phyloP scores from a whole-genome alignment of 1,140 invertebrate genomes.

The Leptoteleia sp. region DNA sequence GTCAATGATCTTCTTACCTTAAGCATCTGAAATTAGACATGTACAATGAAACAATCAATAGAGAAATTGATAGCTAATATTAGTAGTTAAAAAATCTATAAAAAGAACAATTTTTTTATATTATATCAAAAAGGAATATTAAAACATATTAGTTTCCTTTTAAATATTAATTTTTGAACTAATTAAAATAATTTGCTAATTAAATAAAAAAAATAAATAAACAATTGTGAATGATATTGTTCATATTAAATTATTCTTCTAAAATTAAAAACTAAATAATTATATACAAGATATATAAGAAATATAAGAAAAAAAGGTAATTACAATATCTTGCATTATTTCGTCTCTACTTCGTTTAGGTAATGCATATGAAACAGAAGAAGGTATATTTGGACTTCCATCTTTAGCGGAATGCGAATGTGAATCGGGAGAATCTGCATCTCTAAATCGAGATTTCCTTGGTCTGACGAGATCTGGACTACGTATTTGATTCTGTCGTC shows the following conservation, averaged over 20 bases:
- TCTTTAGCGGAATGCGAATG: constrained; percentile 66
- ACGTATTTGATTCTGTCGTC: constrained; percentile 70
- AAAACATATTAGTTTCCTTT: too few species aligned
- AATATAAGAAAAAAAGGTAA: too few species aligned
- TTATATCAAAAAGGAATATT: too few species aligned
- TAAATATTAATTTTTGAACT: too few species aligned
- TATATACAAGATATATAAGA: constrained; percentile 3
- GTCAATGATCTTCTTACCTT: constrained; percentile 92
- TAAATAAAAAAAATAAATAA: background rate
- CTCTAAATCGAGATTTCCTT: constrained; percentile 78
- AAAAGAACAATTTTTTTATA: too few species aligned
- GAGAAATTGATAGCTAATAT: too few species aligned
- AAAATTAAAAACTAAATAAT: background rate
- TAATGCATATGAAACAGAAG: constrained; percentile 45
- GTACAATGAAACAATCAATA: too few species aligned
- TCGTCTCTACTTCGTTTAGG: constrained; percentile 80
- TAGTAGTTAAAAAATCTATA: too few species aligned
- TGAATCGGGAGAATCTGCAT: constrained; percentile 74
- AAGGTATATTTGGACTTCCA: constrained; percentile 67
- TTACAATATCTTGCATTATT: constrained; percentile 81
- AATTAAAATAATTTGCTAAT: constrained; percentile 7
- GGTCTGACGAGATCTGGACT: constrained; percentile 77
- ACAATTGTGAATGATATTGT: background rate
- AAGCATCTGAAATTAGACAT: constrained; percentile 90
- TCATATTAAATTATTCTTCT: too few species aligned